Evolutionary conservation across 1,140 invertebrate genomes (phyloP).

Genomic region (Megalopta genalis): DNA sequence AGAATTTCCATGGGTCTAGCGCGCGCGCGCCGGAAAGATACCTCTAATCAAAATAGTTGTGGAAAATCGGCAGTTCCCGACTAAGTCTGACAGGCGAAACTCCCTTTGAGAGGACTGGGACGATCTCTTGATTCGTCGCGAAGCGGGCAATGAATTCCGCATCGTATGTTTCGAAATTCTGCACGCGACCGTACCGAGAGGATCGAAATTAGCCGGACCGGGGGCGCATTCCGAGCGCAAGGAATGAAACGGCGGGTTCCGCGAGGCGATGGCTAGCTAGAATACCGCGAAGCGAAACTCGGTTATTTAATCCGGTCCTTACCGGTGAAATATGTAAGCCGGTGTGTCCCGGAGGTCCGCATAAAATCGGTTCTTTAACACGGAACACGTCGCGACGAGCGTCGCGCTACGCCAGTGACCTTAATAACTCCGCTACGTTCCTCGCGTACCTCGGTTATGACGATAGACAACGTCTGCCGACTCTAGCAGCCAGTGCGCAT

Average conservation of each 20-base stretch:
- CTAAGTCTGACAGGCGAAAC: no score
- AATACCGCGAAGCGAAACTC: neutral
- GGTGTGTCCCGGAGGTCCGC: neutral
- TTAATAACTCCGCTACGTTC: conserved; percentile 73
- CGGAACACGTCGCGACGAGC: conserved; percentile 20
- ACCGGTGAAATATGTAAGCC: neutral
- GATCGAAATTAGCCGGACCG: neutral
- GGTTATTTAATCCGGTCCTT: neutral
- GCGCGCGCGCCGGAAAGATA: no score
- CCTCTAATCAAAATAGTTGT: no score
- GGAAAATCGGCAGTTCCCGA: no score
- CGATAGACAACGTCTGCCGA: conserved; percentile 72
- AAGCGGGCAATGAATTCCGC: no score
- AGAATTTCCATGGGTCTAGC: no score
- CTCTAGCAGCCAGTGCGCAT: conserved; percentile 69
- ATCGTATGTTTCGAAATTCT: neutral
- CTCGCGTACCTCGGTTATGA: conserved; percentile 71
- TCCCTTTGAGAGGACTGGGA: no score
- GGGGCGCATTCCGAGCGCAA: neutral
- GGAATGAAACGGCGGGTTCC: neutral
- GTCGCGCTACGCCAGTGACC: conserved; percentile 72
- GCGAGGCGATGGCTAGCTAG: neutral
- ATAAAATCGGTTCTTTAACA: conserved; percentile 2
- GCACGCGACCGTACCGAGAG: neutral
- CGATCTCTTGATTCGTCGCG: neutral